Evolutionary conservation across 1,140 invertebrate genomes (phyloP), one percentile per base, ranked within the genome.

Genomic region (Drosophila pectinifera): DNA sequence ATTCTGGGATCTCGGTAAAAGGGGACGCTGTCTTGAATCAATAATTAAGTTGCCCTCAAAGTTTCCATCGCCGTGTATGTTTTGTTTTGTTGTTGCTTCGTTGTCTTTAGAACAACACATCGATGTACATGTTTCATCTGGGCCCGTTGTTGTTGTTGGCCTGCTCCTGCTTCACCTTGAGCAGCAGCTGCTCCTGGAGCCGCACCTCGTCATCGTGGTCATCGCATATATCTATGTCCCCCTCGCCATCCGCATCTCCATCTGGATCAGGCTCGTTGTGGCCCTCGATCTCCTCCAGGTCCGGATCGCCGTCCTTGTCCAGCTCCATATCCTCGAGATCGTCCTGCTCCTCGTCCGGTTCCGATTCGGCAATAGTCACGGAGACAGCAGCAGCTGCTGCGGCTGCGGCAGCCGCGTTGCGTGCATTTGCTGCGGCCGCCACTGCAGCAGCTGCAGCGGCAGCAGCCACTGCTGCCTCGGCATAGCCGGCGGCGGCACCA

Each of bases 61-160:
- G 22, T 0, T 36, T 14, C 18, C 18, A 2, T 20, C 7, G 7
- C 7, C 28, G 1, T 41, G 20, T 61, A 7, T 24, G 5, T 58
- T 28, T 58, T 14, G 22, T 5, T n/a, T 46, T 8, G 22, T 16
- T 34, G 49, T 26, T 14, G 49, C 49, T 36, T 41, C 55, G 43
- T 51, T 46, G 38, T 49, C 18, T 51, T 61, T 86, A 86, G 56
- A 86, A 88, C 68, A 91, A 76, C 61, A 91, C 90, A 64, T 91
- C 90, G 70, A 91, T 90, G 79, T 88, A 91, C 83, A 91, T 82
- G 81, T 91, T 91, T 91, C 90, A 91, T 91, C 90, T 91, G 73
- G 65, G 56, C 57, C 63, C 69, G 34, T 59, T 34, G 18, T 31
- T 34, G 18, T 31, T 34, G n/a, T 20, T 20, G 22, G 79, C 55